phyloP scores from a whole-genome alignment of 2,113 vertebrate species.

The Gopherus flavomarginatus region DNA sequence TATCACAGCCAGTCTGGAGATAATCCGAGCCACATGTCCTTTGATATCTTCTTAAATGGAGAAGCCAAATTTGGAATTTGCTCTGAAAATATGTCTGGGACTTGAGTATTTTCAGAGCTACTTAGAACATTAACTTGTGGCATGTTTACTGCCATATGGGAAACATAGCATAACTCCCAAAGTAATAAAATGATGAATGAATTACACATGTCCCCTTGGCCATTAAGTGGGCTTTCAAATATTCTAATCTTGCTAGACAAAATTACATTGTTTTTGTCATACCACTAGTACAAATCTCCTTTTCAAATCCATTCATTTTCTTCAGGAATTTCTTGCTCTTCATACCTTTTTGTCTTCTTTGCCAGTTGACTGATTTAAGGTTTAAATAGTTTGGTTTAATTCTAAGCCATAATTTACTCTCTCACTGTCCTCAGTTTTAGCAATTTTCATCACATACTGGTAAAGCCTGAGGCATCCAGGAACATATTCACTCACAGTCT shows the following conservation, averaged over 20 bases:
- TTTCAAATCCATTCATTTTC: slow-evolving; percentile 27
- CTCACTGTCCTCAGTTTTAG: slow-evolving; percentile 60
- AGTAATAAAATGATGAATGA: slow-evolving; percentile 60
- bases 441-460: slow-evolving; percentile 70
- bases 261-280: not conserved
- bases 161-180: slow-evolving; percentile 42
- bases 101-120: slow-evolving; percentile 70
- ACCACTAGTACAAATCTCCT: not conserved
- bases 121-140: slow-evolving; percentile 70
- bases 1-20: slow-evolving; percentile 63
- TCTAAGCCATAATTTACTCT: slow-evolving; percentile 73
- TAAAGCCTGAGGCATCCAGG: slow-evolving; percentile 61
- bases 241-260: slow-evolving; percentile 39
- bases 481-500: slow-evolving; percentile 79
- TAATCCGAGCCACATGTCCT: slow-evolving; percentile 59
- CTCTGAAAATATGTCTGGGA: slow-evolving; percentile 68
- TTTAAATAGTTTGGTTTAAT: slow-evolving; percentile 69
- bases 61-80: slow-evolving; percentile 68
- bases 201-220: slow-evolving; percentile 50
- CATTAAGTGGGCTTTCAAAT: slow-evolving; percentile 42
- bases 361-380: slow-evolving; percentile 51
- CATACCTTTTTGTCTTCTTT: not conserved
- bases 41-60: slow-evolving; percentile 62
- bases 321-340: slow-evolving; percentile 31
- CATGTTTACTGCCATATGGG: slow-evolving; percentile 69